These are phyloP conservation scores for Lordiphosa collinella DNA, from an alignment of 1,140 invertebrate genomes.

Conservation along the genomic window DNA sequence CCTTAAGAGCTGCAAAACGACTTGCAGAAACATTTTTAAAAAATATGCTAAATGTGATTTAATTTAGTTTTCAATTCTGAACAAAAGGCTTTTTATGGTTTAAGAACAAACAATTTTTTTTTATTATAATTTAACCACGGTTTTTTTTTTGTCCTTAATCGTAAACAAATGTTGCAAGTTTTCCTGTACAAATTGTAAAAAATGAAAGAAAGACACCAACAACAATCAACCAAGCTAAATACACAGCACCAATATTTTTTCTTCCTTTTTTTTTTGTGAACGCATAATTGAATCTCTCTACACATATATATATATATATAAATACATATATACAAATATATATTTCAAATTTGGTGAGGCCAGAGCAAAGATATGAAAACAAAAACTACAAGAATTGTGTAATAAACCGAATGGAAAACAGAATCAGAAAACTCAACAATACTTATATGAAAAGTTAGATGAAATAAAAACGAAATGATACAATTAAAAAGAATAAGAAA, in stretches of 20 bases:
- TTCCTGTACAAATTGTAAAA: conserved; percentile 45
- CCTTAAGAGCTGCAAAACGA: conserved; percentile 20
- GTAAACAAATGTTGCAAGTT: conserved; percentile 7
- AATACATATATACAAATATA: background rate
- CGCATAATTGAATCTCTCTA: no score
- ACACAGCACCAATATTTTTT: conserved; percentile 1
- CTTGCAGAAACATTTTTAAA: conserved; percentile 35
- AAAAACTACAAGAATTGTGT: background rate
- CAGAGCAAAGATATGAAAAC: background rate
- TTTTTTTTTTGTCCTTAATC: background rate
- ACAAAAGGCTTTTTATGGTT: conserved; percentile 68
- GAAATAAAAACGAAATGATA: conserved; percentile 2
- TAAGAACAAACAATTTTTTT: conserved; percentile 46
- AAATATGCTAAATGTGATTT: conserved; percentile 71
- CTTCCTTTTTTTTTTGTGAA: background rate
- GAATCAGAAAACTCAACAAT: background rate
- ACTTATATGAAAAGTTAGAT: conserved; percentile 12
- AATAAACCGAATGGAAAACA: background rate
- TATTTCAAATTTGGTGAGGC: conserved; percentile 1
- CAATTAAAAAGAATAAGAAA: no score
- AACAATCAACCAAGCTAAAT: background rate
- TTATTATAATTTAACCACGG: conserved; percentile 10
- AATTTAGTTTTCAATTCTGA: conserved; percentile 63
- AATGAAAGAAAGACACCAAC: conserved; percentile 3
- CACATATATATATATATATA: background rate